A percentile compares a stretch with the other conserved stretches of the same genome.
phyloP scores from a whole-genome alignment of 2,888 invertebrate species.

The Chrysolina americana region DNA sequence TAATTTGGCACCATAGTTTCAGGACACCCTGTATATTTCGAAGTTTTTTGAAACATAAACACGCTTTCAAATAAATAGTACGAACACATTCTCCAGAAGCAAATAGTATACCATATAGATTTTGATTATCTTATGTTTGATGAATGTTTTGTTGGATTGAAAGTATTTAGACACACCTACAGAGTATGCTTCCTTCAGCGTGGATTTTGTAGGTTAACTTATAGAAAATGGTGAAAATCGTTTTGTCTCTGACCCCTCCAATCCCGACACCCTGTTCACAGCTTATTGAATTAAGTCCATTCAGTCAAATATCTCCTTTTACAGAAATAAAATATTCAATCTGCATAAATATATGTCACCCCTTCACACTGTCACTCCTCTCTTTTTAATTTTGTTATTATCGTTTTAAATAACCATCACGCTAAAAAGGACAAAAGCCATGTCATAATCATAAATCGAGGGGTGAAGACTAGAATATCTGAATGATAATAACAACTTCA shows the following conservation, averaged over 20 bases:
- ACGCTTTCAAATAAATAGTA: too few species aligned
- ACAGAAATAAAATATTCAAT: conserved; percentile 13
- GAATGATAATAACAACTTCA: conserved; percentile 52
- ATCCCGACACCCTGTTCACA: neutral
- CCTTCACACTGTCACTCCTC: neutral
- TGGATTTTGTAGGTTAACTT: too few species aligned
- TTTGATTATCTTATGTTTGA: too few species aligned
- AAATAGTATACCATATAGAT: too few species aligned
- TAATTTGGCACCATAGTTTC: too few species aligned
- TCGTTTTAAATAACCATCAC: conserved; percentile 26
- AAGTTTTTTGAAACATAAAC: too few species aligned
- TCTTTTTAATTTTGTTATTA: conserved; percentile 14
- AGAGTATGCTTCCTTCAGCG: too few species aligned
- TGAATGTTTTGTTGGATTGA: too few species aligned
- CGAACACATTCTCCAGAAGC: too few species aligned
- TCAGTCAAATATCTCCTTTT: neutral
- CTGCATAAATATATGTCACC: neutral
- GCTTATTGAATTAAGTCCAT: neutral
- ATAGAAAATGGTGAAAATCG: neutral
- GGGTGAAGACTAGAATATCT: conserved; percentile 53
- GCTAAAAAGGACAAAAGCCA: conserved; percentile 35
- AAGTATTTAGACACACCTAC: too few species aligned
- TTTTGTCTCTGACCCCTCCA: neutral
- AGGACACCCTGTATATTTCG: too few species aligned
- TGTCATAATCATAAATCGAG: conserved; percentile 55